A percentile compares a stretch with the other conserved stretches of the same genome.
Evolutionary conservation across 2,888 invertebrate genomes (phyloP).

Genomic region (Caenorhabditis drosophilae): DNA sequence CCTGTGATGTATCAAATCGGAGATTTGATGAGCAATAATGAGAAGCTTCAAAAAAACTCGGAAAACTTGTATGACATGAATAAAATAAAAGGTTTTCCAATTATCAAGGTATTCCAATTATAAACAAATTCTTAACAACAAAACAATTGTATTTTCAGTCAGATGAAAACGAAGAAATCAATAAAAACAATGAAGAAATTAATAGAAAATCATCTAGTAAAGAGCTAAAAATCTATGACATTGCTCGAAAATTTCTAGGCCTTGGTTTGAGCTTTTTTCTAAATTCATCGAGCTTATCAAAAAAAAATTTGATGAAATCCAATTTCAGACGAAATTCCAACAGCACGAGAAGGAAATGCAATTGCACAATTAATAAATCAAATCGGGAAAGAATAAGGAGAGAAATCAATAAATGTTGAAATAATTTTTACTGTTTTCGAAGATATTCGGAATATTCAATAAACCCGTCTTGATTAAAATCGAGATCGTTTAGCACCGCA

Average conservation of each 20-base stretch:
- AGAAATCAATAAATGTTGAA: constrained; percentile 1
- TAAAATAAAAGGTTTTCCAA: constrained; percentile 33
- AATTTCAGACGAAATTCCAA: constrained; percentile 42
- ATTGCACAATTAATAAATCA: constrained; percentile 36
- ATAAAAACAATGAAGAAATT: not conserved
- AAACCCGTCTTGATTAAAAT: constrained; percentile 83
- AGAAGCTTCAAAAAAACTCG: constrained; percentile 2
- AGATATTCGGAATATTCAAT: constrained; percentile 90
- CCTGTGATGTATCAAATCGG: constrained; percentile 29
- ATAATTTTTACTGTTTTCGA: constrained; percentile 16
- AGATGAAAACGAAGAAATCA: not conserved
- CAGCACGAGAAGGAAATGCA: constrained; percentile 44
- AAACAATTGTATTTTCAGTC: not conserved
- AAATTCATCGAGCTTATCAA: not conserved
- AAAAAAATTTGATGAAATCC: not conserved
- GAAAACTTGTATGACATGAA: constrained; percentile 28
- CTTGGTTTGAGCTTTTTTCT: constrained; percentile 12
- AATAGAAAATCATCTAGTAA: not conserved
- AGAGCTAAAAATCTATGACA: constrained; percentile 10
- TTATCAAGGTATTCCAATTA: constrained; percentile 17
- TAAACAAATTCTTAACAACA: no score
- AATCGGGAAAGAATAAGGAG: constrained; percentile 12
- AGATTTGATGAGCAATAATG: constrained; percentile 18
- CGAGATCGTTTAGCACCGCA: constrained; percentile 76
- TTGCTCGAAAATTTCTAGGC: constrained; percentile 27